These are phyloP conservation scores for Epistrophe eligans DNA, from an alignment of 2,888 invertebrate genomes.

Conservation along the genomic window DNA sequence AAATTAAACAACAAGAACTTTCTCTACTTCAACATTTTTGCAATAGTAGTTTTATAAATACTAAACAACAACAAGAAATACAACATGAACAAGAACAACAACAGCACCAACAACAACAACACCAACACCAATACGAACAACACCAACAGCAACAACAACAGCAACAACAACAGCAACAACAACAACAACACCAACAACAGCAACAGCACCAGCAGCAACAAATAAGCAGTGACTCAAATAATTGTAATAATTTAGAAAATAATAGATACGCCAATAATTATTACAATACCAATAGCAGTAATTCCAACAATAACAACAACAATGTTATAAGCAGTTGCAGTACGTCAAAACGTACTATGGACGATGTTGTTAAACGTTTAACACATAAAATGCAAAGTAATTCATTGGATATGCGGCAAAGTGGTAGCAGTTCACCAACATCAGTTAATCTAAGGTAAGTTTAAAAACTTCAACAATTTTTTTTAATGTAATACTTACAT, in stretches of 20 bases:
- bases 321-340: slow-evolving; percentile 79
- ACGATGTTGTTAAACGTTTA: slow-evolving; percentile 94
- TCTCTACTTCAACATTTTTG: slow-evolving; percentile 46
- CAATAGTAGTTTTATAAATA: slow-evolving; percentile 35
- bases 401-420: slow-evolving; percentile 84
- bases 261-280: slow-evolving; percentile 69
- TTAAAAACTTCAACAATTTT: neutral
- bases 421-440: slow-evolving; percentile 65
- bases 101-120: slow-evolving; percentile 50
- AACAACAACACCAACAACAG: slow-evolving; percentile 41
- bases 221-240: slow-evolving; percentile 34
- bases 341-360: slow-evolving; percentile 92
- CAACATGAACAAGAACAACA: slow-evolving; percentile 23
- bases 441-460: slow-evolving; percentile 65
- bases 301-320: slow-evolving; percentile 18
- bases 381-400: slow-evolving; percentile 94
- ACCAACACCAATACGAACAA: slow-evolving; percentile 31
- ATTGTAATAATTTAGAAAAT: slow-evolving; percentile 64
- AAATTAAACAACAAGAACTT: slow-evolving; percentile 42
- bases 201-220: slow-evolving; percentile 29
- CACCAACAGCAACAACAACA: slow-evolving; percentile 30
- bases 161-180: slow-evolving; percentile 20
- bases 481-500: too few relatives aligned
- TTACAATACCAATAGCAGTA: slow-evolving; percentile 40
- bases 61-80: slow-evolving; percentile 22